A percentile compares a stretch with the other conserved stretches of the same genome.
Evolutionary conservation across 1,140 invertebrate genomes (phyloP).

Genomic region (Armadillidium nasatum): DNA sequence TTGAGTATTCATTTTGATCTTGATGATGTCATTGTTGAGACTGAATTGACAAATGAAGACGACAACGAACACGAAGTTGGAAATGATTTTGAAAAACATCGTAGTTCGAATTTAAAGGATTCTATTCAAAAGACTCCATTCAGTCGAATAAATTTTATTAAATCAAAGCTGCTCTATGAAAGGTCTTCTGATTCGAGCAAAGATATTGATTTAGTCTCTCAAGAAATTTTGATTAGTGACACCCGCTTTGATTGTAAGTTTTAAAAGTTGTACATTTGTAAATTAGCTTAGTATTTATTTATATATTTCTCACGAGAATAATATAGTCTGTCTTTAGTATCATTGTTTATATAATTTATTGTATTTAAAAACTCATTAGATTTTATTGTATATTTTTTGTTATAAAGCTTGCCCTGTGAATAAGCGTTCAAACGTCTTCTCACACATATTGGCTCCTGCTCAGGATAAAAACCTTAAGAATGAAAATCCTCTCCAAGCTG

Average conservation of each 20-base stretch:
- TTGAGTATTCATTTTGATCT: slow-evolving; percentile 77
- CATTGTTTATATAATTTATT: no score
- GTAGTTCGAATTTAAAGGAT: background rate
- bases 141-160: slow-evolving; percentile 86
- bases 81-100: slow-evolving; percentile 47
- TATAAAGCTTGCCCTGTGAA: slow-evolving; percentile 60
- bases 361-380: no score
- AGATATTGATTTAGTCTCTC: slow-evolving; percentile 87
- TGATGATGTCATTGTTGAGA: slow-evolving; percentile 75
- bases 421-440: slow-evolving; percentile 77
- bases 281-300: background rate
- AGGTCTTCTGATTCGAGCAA: slow-evolving; percentile 79
- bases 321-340: no score
- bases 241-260: slow-evolving; percentile 60
- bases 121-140: slow-evolving; percentile 55
- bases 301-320: slow-evolving; percentile 18
- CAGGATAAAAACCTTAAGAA: slow-evolving; percentile 52
- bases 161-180: slow-evolving; percentile 76
- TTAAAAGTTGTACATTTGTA: background rate
- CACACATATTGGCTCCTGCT: slow-evolving; percentile 75
- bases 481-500: slow-evolving; percentile 65
- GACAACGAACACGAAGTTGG: slow-evolving; percentile 48
- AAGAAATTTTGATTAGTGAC: slow-evolving; percentile 82
- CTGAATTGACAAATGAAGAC: slow-evolving; percentile 14
- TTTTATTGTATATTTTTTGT: background rate